Evolutionary conservation across 2,888 invertebrate genomes (phyloP), one percentile per base, ranked within the genome.

Genomic region (Polydrusus pterygomalis): DNA sequence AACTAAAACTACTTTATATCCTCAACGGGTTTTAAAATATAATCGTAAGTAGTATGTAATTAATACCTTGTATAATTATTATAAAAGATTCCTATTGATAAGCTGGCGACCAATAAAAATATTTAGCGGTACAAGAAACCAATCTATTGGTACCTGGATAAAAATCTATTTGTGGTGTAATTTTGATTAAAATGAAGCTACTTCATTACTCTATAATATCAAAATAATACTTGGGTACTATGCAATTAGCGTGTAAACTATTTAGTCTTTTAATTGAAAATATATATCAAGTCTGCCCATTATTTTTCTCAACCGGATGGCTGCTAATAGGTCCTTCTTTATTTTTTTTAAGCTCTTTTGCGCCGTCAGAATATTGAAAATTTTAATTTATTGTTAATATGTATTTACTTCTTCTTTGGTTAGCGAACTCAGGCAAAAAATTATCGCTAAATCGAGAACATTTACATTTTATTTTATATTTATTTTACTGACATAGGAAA

Each of bases 221-320:
- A 79, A 80, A 80, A 80, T 79, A 80, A 79, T 75, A 79, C 75
- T 79, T 78, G 74, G 80, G 78, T 80, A 81, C 78, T 78, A 78
- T 81, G 80, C 81, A 83, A 83, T 83, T 83, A 83, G 79, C 79
- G 80, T 75, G 77, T 79, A 76, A 82, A 82, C 81, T 82, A 82
- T 81, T 82, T 81, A 80, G 81, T 77, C 77, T 78, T 80, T 82
- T 82, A 83, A 83, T 83, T 81, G 83, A 79, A 78, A 81, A 81
- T 80, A 81, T 82, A 82, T 81, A 83, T 83, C 81, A 81, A 82
- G 80, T 77, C 72, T 77, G 78, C 78, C 81, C 81, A 81, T 82
- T 82, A 82, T 82, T 83, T 82, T 78, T 75, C 70, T 60, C 70
- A 80, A 82, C 82, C 82, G 82, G 82, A 82, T 82, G 82, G 80